Base-by-base conservation (phyloP, 2,797 vertebrate species). In the Nannoperca obscura region DNA sequence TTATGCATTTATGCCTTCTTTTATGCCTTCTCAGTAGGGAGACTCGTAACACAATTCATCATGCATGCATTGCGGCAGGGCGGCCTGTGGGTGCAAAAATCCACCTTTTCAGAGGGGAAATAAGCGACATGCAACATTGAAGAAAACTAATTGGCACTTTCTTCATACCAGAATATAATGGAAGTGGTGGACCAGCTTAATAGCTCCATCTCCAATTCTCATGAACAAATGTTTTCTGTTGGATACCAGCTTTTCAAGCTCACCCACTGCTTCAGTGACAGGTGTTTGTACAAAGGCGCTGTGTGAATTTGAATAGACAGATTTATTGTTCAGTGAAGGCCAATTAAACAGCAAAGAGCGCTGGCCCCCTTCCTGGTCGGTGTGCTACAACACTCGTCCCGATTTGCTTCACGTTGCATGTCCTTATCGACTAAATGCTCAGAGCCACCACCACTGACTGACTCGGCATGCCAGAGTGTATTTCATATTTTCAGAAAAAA, bases 1-100 rank as follows among this genome's bases (percentile, higher is more conserved):
- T 89, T 71, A 74, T 52, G 79, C 82, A 72, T 86, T 88, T 74
- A 85, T 81, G 83, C 71, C 64, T 73, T 87, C 80, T 82, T 85
- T 85, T 71, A 83, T 81, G 73, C 8, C 36, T 77, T 81, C 86
- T 88, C 85, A 63, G 47, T 74, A 71, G 81, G 65, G 71, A 57
- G 40, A 53, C 77, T 80, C 10, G 27, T 42, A 82, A 71, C 55
- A 73, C 30, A 63, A 72, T 82, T 89, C 63, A 86, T 90, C 81
- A 85, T 86, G 81, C 71, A 81, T 82, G 82, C 27, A 44, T 53
- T 80, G 46, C 7, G 22, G 69, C 55, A 46, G 30, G 13, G 22
- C 0, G 3, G 55, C 59, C 46, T 13, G 53, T 44, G 22, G 65
- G 52, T 2, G 24, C 15, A 65, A 66, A 68, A 78, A 61, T 57